These are phyloP conservation scores for Tragulus kanchil DNA, from an alignment of 2,113 vertebrate species.

Conservation along the genomic window DNA sequence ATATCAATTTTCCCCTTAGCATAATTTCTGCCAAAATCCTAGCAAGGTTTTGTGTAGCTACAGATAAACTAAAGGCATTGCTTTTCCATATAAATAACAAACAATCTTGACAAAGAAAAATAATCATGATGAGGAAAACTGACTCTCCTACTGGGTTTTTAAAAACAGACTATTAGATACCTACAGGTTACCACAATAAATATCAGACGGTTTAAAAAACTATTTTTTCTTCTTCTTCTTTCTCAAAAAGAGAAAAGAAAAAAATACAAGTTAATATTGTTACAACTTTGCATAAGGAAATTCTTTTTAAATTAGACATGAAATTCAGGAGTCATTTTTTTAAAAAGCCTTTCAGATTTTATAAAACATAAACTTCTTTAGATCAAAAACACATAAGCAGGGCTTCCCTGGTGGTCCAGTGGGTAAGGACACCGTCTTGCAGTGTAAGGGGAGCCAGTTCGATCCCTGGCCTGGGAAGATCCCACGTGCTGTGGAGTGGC, in stretches of 20 bases:
- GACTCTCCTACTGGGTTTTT: background rate
- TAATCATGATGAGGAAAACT: background rate
- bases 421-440: no score
- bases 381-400: background rate
- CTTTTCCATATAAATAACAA: slow-evolving; percentile 1
- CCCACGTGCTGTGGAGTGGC: no score
- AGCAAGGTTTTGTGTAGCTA: background rate
- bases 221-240: background rate
- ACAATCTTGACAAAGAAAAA: slow-evolving; percentile 41
- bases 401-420: no score
- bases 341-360: background rate
- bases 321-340: background rate
- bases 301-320: slow-evolving; percentile 15
- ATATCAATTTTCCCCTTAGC: background rate
- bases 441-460: no score
- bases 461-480: no score
- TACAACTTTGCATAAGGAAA: background rate
- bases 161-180: background rate
- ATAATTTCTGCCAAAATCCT: background rate
- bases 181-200: background rate
- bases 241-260: background rate
- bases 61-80: background rate
- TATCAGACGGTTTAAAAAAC: background rate
- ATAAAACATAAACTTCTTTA: slow-evolving; percentile 17
- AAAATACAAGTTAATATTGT: slow-evolving; percentile 21